Conservation (phyloP, 2,888 invertebrate species). For the Agonum fuliginosum region DNA sequence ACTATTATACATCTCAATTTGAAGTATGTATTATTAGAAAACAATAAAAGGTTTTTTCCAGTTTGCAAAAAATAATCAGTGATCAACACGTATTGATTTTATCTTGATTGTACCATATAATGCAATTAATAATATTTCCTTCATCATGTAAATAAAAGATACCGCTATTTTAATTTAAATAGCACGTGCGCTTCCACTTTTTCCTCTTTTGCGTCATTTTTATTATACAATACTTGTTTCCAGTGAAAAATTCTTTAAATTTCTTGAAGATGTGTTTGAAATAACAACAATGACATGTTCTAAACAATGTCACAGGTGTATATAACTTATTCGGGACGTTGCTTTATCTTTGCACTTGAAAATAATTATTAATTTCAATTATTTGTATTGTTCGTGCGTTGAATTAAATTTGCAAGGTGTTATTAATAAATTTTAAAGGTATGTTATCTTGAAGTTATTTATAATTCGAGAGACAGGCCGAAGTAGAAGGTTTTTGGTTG, state of each 20-base stretch:
- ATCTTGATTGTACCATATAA: not conserved
- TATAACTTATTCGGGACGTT: conserved; percentile 1
- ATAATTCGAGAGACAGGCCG: not conserved
- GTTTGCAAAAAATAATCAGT: not conserved
- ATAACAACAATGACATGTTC: not conserved
- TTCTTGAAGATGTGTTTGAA: not conserved
- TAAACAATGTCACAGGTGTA: conserved; percentile 3
- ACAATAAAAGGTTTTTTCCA: not conserved
- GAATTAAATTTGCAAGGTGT: not conserved
- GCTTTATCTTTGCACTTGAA: not conserved
- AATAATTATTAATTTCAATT: not conserved
- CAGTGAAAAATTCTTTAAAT: not conserved
- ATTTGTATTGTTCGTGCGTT: not conserved
- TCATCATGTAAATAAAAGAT: not conserved
- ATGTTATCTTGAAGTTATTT: not conserved
- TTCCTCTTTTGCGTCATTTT: not conserved
- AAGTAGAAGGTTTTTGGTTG: not conserved
- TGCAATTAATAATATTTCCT: not conserved
- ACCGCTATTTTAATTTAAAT: not conserved
- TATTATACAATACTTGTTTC: not conserved
- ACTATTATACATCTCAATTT: no score
- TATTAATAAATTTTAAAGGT: not conserved
- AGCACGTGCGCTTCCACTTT: not conserved
- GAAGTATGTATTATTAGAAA: not conserved
- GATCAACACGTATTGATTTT: not conserved